Evolutionary conservation across 2,888 invertebrate genomes (phyloP).

Genomic region (Eupithecia insigniata): DNA sequence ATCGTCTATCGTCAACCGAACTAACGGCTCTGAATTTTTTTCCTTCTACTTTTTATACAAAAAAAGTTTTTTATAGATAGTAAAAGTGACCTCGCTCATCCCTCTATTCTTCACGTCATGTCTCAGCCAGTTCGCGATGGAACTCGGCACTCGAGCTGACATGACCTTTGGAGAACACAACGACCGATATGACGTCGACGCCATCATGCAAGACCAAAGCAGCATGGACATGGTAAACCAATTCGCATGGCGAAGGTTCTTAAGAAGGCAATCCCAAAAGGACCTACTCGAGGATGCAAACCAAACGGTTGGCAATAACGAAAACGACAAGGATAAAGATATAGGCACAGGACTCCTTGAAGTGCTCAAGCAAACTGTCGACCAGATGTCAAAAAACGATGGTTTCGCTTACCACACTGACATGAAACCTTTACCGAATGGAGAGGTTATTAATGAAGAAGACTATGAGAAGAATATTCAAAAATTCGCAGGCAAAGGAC

Average conservation of each 20-base stretch:
- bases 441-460: conserved; percentile 24
- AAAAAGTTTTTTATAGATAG: not conserved
- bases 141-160: conserved; percentile 56
- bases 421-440: conserved; percentile 34
- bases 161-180: conserved; percentile 62
- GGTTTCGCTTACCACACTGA: conserved; percentile 54
- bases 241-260: not conserved
- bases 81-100: conserved; percentile 25
- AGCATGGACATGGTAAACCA: conserved; percentile 18
- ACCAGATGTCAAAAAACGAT: conserved; percentile 11
- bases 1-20: too few species aligned
- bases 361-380: conserved; percentile 15
- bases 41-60: not conserved
- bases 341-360: conserved; percentile 4
- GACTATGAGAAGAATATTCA: conserved; percentile 54
- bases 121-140: conserved; percentile 48
- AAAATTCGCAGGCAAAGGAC: conserved; percentile 39
- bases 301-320: not conserved
- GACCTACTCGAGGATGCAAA: not conserved
- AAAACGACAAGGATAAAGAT: not conserved
- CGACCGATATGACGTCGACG: conserved; percentile 63
- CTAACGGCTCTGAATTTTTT: not conserved
- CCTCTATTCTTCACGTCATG: conserved; percentile 32
- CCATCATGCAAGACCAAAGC: conserved; percentile 55
- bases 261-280: not conserved